phyloP scores from a whole-genome alignment of 2,113 vertebrate genomes.

The Telmatochromis brachygnathus region DNA sequence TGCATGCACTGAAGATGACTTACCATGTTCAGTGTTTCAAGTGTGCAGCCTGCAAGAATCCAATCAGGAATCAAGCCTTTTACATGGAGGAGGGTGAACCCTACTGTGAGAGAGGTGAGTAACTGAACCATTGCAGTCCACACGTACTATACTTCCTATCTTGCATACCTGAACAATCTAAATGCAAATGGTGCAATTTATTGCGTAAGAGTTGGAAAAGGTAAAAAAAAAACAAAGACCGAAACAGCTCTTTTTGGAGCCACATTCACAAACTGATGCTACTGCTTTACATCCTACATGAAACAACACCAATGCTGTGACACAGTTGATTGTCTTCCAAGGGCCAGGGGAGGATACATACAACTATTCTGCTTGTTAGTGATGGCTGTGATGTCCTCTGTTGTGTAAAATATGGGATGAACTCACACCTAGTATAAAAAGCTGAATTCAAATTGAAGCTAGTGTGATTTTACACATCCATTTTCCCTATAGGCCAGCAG shows the following conservation, averaged over 20 bases:
- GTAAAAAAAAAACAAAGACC: background rate
- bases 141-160: background rate
- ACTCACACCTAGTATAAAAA: background rate
- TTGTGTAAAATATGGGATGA: background rate
- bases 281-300: background rate
- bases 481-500: background rate
- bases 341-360: background rate
- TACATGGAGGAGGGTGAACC: constrained; percentile 98
- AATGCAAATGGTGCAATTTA: background rate
- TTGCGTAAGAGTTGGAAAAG: background rate
- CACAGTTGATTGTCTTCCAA: background rate
- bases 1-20: constrained; percentile 98
- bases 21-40: constrained; percentile 96
- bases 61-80: constrained; percentile 95
- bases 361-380: background rate
- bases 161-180: background rate
- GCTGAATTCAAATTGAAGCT: background rate
- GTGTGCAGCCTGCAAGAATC: constrained; percentile 87
- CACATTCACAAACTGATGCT: background rate
- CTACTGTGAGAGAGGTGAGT: constrained; percentile 91
- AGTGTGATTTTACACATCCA: background rate
- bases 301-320: background rate
- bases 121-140: background rate
- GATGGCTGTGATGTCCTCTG: background rate
- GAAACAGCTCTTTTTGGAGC: background rate